Evolutionary conservation across 2,113 vertebrate species (phyloP).

Genomic region (Ellobius talpinus): DNA sequence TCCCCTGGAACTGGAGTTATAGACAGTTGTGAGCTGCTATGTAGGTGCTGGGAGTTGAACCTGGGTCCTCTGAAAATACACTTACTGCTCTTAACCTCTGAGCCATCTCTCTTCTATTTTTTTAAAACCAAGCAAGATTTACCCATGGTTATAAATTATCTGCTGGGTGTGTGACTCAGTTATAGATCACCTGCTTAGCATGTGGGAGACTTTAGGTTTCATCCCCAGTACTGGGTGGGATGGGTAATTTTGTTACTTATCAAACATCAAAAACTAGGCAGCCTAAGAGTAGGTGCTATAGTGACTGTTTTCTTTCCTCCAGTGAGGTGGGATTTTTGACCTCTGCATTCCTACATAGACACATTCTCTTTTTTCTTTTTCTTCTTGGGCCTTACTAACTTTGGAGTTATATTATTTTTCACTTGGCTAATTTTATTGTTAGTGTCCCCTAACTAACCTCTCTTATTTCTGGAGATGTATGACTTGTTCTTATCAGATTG

Average conservation of each 20-base stretch:
- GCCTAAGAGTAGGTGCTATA: neutral
- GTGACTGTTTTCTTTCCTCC: neutral
- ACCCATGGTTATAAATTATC: neutral
- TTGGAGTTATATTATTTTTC: neutral
- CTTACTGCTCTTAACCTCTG: too few relatives aligned
- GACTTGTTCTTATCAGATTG: neutral
- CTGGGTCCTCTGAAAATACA: too few relatives aligned
- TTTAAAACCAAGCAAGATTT: neutral
- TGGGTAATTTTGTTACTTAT: neutral
- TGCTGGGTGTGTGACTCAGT: neutral
- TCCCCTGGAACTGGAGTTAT: too few relatives aligned
- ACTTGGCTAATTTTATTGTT: slow-evolving; percentile 17
- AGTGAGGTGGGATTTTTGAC: neutral
- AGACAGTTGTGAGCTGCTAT: too few relatives aligned
- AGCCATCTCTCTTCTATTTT: neutral
- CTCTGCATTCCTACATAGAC: neutral
- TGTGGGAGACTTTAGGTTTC: neutral
- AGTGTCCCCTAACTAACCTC: slow-evolving; percentile 7
- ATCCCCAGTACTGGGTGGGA: neutral
- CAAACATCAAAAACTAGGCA: slow-evolving; percentile 14
- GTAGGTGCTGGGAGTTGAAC: too few relatives aligned
- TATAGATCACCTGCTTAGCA: neutral
- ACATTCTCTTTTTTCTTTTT: neutral
- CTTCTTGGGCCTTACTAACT: neutral
- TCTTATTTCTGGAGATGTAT: neutral